Conservation (phyloP, 1,140 invertebrate species). For the Solen grandis region DNA sequence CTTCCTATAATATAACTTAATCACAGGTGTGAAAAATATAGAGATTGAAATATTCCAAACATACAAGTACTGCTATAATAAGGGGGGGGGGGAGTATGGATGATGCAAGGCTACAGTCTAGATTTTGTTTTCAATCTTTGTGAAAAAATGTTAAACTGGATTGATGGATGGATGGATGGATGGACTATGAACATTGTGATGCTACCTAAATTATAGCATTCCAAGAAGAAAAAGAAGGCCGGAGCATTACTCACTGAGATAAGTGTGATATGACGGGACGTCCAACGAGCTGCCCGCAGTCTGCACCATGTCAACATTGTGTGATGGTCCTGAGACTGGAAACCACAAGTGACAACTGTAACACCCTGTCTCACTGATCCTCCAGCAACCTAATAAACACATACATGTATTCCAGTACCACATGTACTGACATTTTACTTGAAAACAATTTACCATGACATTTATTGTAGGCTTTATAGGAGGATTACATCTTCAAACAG, state of each 20-base stretch:
- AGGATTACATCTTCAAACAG: too few species aligned
- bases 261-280: not conserved
- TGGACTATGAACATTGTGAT: not conserved
- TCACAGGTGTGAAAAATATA: not conserved
- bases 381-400: too few species aligned
- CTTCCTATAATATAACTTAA: not conserved
- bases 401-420: too few species aligned
- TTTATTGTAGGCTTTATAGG: too few species aligned
- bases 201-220: not conserved
- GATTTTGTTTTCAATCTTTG: not conserved
- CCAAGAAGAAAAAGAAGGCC: not conserved
- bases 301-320: slow-evolving; percentile 27
- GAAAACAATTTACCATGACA: too few species aligned
- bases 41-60: not conserved
- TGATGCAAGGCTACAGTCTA: not conserved
- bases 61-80: not conserved
- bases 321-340: too few species aligned
- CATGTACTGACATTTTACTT: too few species aligned
- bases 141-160: not conserved
- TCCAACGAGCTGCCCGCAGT: not conserved
- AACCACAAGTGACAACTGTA: too few species aligned
- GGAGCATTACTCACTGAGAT: not conserved
- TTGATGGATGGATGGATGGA: not conserved
- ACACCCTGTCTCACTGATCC: too few species aligned
- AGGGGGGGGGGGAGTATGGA: not conserved